phyloP scores from a whole-genome alignment of 2,797 vertebrate genomes.

The Pangasius djambal region DNA sequence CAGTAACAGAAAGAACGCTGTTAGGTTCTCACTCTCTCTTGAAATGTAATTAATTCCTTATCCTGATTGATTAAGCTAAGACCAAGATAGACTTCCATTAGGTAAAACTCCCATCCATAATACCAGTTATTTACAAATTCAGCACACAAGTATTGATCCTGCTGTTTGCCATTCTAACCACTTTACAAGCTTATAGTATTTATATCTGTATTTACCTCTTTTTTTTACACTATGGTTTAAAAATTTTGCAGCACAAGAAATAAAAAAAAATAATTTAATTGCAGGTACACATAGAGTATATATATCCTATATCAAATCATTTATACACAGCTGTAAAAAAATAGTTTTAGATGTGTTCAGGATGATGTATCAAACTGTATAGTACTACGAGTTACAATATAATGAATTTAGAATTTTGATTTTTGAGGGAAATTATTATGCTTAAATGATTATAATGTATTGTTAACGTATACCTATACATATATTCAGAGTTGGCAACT shows the following conservation, averaged over 20 bases:
- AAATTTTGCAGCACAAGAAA: neutral
- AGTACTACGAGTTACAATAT: neutral
- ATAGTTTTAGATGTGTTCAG: neutral
- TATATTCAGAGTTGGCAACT: too few species aligned
- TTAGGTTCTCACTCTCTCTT: neutral
- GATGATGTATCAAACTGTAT: neutral
- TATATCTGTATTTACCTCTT: neutral
- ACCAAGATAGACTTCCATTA: slow-evolving; percentile 2
- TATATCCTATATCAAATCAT: neutral
- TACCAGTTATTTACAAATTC: neutral
- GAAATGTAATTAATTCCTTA: slow-evolving; percentile 22
- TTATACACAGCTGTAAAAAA: neutral
- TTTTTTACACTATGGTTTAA: neutral
- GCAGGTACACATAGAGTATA: neutral
- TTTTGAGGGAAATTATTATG: neutral
- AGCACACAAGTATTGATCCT: neutral
- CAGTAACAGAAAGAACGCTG: neutral
- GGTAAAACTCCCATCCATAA: slow-evolving; percentile 12
- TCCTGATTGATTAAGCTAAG: slow-evolving; percentile 7
- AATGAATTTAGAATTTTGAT: neutral
- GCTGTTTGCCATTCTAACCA: neutral
- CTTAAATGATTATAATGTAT: neutral
- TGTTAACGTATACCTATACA: neutral
- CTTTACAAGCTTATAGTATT: neutral
- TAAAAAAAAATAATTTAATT: neutral